Conservation (phyloP, 2,888 invertebrate genomes). For the Yponomeuta malinellus region DNA sequence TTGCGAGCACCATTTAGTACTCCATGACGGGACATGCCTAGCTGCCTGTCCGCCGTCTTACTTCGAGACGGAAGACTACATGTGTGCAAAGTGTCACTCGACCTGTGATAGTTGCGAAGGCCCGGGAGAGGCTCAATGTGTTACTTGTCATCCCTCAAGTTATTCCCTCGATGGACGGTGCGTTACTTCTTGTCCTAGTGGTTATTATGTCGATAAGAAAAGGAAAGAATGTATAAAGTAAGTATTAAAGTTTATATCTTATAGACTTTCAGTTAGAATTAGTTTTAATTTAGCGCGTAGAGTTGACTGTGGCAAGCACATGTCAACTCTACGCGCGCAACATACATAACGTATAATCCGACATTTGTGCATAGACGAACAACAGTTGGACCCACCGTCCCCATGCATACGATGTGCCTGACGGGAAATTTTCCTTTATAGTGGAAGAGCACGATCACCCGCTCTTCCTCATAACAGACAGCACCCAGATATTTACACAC, state of each 20-base stretch:
- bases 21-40: constrained; percentile 87
- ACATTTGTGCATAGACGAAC: too few relatives aligned
- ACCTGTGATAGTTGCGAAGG: constrained; percentile 89
- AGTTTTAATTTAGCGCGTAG: too few relatives aligned
- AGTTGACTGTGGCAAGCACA: too few relatives aligned
- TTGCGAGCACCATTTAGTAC: constrained; percentile 91
- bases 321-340: too few relatives aligned
- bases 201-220: constrained; percentile 85
- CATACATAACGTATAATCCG: too few relatives aligned
- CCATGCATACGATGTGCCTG: too few relatives aligned
- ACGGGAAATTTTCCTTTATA: too few relatives aligned
- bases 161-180: constrained; percentile 85
- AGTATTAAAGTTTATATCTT: constrained; percentile 27
- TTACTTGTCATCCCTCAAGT: constrained; percentile 84
- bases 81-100: constrained; percentile 86
- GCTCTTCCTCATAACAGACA: too few relatives aligned
- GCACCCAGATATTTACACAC: too few relatives aligned
- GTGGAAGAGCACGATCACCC: too few relatives aligned
- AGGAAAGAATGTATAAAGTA: constrained; percentile 85
- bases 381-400: too few relatives aligned
- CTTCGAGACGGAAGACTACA: constrained; percentile 91
- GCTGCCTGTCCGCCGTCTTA: constrained; percentile 88
- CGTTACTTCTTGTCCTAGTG: constrained; percentile 81
- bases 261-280: too few relatives aligned
- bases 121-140: constrained; percentile 85